Evolutionary conservation across 2,888 invertebrate genomes (phyloP), one percentile per base, ranked within the genome.

Genomic region (Nasonovia ribisnigri): DNA sequence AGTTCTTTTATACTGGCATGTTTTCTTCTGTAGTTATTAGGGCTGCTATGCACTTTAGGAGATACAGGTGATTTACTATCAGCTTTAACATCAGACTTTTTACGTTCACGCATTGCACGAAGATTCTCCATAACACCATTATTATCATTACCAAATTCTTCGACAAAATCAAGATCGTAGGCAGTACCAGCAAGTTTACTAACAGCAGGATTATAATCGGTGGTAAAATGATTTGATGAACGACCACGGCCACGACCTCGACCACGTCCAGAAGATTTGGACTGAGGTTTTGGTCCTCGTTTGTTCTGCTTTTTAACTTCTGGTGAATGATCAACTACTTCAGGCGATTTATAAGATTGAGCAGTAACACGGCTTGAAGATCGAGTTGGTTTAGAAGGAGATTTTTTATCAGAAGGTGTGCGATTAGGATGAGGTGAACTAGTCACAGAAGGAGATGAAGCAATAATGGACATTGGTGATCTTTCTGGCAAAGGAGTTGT

Each of bases 141-240:
- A 36, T 97, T 97, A 94, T 97, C 97, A 95, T 97, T 97, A 20
- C 97, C 97, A 94, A 98, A 97, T 95, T 98, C 98, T 95, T 98
- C 98, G 95, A 98, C 97, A 95, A 98, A 98, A 95, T 98, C 97
- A 95, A 98, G 97, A 95, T 98, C 98, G 95, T 98, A 98, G 3
- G 98, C 98, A 4, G 98, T 98, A 20, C 98, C 98, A 16, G 97
- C 97, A 77, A 98, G 96, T 95, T 98, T 98, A 95, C 97, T 98
- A 95, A 97, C 97, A 94, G 98, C 98, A 5, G 98, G 97, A 95
- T 97, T 94, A 92, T 95, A 95, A 92, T 95, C 95, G 86, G 95
- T 94, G 86, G 95, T 94, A 84, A 95, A 95, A 48, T 96, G 95
- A 6, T 96, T 96, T 84, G 96, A 95, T 3, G 96, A 96, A 95